Percentiles rank a stretch among this genome's conserved stretches.
These are phyloP conservation scores for Acleris laterana DNA, from an alignment of 2,888 invertebrate species.

Conservation along the genomic window DNA sequence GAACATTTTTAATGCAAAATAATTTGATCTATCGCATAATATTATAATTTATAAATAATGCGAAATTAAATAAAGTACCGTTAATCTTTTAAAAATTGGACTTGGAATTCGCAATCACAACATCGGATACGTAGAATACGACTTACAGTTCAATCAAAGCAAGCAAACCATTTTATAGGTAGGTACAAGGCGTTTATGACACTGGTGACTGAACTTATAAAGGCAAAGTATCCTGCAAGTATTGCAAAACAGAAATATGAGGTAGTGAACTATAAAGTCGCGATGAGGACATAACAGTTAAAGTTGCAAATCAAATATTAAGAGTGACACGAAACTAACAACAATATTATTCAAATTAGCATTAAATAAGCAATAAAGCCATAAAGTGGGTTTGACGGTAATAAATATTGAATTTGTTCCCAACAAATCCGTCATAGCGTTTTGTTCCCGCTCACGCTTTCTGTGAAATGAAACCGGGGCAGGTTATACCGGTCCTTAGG, in stretches of 20 bases:
- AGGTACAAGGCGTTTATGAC: neutral
- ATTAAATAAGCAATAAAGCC: slow-evolving; percentile 44
- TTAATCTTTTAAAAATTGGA: no score
- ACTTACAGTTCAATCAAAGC: neutral
- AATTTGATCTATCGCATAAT: no score
- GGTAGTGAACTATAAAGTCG: neutral
- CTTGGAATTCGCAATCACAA: no score
- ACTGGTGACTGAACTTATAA: neutral
- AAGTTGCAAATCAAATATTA: slow-evolving; percentile 30
- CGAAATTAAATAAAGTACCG: no score
- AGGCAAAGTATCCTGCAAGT: neutral
- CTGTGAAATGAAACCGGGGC: slow-evolving; percentile 60
- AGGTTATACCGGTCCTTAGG: slow-evolving; percentile 59
- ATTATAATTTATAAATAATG: no score
- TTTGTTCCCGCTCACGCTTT: slow-evolving; percentile 56
- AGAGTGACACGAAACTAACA: slow-evolving; percentile 23
- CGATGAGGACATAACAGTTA: slow-evolving; percentile 18
- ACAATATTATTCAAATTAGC: slow-evolving; percentile 43
- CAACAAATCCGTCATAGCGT: slow-evolving; percentile 59
- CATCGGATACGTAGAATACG: slow-evolving; percentile 1
- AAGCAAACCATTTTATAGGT: no score
- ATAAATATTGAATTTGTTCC: slow-evolving; percentile 53
- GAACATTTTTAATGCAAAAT: no score
- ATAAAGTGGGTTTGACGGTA: slow-evolving; percentile 37
- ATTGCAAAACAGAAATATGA: neutral